A percentile compares a stretch with the other conserved stretches of the same genome.
Evolutionary conservation across 2,113 vertebrate species (phyloP).

Genomic region (Phyllostomus hastatus): DNA sequence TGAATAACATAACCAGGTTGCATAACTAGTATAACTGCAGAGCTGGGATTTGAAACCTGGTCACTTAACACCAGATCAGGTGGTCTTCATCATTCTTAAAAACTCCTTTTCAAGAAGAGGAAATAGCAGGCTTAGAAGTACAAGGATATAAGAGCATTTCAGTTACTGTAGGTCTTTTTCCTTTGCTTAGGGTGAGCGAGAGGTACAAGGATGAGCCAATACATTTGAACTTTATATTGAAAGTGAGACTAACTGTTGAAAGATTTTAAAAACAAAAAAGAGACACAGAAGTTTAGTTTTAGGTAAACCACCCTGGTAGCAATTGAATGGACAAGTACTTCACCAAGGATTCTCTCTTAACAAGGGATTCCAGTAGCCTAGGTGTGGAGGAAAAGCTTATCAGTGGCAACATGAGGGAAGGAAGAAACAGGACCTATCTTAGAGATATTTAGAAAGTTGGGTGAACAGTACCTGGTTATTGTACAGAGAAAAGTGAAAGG

Average conservation of each 20-base stretch:
- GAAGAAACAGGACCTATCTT: background rate
- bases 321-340: background rate
- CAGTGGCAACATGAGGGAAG: background rate
- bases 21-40: background rate
- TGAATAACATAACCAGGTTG: background rate
- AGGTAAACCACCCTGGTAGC: background rate
- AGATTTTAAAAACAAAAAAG: background rate
- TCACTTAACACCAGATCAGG: background rate
- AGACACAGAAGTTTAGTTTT: background rate
- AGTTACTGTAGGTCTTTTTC: background rate
- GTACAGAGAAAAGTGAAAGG: background rate
- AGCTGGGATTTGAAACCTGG: background rate
- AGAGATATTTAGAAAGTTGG: background rate
- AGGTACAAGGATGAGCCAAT: background rate
- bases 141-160: background rate
- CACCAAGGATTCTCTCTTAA: background rate
- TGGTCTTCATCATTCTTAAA: background rate
- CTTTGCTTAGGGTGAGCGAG: background rate
- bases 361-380: background rate
- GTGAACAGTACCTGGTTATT: background rate
- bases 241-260: background rate
- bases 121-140: too few relatives aligned
- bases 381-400: background rate
- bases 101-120: background rate
- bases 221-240: background rate